Base-by-base conservation (phyloP, 2,113 vertebrate species). In the Anguilla japonica region DNA sequence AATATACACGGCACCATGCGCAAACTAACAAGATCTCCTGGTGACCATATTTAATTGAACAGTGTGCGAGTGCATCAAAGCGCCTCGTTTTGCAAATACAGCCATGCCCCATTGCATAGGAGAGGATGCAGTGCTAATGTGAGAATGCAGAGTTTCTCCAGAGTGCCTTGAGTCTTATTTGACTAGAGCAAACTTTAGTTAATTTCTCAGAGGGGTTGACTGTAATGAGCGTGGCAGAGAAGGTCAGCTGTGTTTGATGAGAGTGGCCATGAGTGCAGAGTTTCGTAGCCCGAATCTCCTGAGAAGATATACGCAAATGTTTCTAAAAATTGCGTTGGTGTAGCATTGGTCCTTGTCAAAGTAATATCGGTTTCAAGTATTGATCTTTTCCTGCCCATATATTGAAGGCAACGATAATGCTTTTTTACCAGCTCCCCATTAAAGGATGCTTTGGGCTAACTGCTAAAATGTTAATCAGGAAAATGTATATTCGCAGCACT, bases 171-270 rank as follows among this genome's bases (percentile, higher is more conserved):
- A 80, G 85, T 86, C 50, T 29, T 22, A 67, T 67, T 80, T 81
- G 39, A 81, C 57, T 63, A 26, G 56, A 67, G 15, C 29, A 71
- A 75, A 82, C 26, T 75, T 34, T 71, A 22, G 85, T 50, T 50
- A 71, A 67, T 86, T 86, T 86, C 81, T 82, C 81, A 75, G n/a
- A n/a, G 81, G 41, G 46, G n/a, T 53, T 86, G 29, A 50, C 8
- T 81, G 39, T 86, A 56, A 46, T 71, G 46, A 43, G 57, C 26
- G 57, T 53, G 46, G 57, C 60, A 57, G 39, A 53, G 29, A 63
- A 79, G 53, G 39, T 87, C 81, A 83, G 43, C n/a, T 18, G 41
- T 75, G 67, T 53, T 83, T 56, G 63, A 87, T 50, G 15, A 71
- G 41, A 26, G 41, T 46, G 43, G 11, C 41, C 50, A 60, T 82